Evolutionary conservation across 2,113 vertebrate genomes (phyloP).

Genomic region (Poeciliopsis prolifica): DNA sequence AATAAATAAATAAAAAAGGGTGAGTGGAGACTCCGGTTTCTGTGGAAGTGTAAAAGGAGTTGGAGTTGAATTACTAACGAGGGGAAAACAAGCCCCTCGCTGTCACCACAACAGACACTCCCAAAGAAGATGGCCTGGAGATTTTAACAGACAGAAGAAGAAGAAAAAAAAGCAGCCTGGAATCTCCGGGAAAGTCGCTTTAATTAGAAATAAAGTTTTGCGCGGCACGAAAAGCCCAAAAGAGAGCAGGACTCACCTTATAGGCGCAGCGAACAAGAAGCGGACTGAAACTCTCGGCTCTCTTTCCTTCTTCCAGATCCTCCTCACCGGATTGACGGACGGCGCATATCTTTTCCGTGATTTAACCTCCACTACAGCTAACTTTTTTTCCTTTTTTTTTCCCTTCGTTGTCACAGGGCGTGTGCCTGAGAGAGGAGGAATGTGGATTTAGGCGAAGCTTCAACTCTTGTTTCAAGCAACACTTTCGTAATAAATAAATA

Average conservation of each 20-base stretch:
- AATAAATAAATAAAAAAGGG: slow-evolving; percentile 78
- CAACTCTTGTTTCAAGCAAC: slow-evolving; percentile 13
- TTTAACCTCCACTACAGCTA: slow-evolving; percentile 69
- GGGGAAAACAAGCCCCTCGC: slow-evolving; percentile 62
- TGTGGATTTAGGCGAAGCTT: slow-evolving; percentile 70
- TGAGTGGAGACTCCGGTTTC: slow-evolving; percentile 64
- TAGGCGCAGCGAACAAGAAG: slow-evolving; percentile 15
- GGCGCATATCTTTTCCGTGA: slow-evolving; percentile 75
- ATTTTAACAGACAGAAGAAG: neutral
- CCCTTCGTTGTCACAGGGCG: slow-evolving; percentile 76
- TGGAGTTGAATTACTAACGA: slow-evolving; percentile 65
- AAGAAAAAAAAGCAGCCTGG: neutral
- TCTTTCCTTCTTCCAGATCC: slow-evolving; percentile 43
- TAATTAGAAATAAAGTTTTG: neutral
- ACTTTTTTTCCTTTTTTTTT: slow-evolving; percentile 52
- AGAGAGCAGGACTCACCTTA: slow-evolving; percentile 56
- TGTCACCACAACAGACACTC: slow-evolving; percentile 40
- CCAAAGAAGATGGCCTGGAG: slow-evolving; percentile 35
- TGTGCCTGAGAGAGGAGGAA: slow-evolving; percentile 75
- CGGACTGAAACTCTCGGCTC: slow-evolving; percentile 1
- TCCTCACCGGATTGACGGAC: slow-evolving; percentile 60
- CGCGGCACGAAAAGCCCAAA: neutral
- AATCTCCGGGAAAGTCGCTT: neutral
- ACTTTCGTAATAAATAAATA: neutral
- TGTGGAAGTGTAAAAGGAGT: slow-evolving; percentile 65